Percentiles rank a stretch among this genome's conserved stretches.
Evolutionary conservation across 2,888 invertebrate genomes (phyloP).

Genomic region (Pyrgus malvae): DNA sequence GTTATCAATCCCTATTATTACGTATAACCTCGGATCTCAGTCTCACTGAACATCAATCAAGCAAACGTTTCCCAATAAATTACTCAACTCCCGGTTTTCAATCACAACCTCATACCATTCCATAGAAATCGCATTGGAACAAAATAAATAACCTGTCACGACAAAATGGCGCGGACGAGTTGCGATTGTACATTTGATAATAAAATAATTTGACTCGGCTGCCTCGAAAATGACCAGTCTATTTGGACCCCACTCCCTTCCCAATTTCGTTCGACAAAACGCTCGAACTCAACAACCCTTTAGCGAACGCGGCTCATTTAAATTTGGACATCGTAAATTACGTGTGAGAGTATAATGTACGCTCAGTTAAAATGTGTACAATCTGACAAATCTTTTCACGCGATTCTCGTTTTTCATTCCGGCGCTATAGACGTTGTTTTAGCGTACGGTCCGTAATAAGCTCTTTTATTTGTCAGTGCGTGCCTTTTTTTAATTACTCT

Average conservation of each 20-base stretch:
- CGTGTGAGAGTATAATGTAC: slow-evolving; percentile 49
- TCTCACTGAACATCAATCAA: slow-evolving; percentile 19
- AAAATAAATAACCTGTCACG: slow-evolving; percentile 59
- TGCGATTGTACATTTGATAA: slow-evolving; percentile 59
- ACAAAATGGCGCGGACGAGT: slow-evolving; percentile 41
- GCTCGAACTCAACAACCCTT: slow-evolving; percentile 15
- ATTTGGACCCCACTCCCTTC: slow-evolving; percentile 37
- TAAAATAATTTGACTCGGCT: slow-evolving; percentile 60
- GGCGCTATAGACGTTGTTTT: slow-evolving; percentile 19
- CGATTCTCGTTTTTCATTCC: slow-evolving; percentile 21
- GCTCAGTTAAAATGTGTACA: slow-evolving; percentile 24
- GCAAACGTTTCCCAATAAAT: slow-evolving; percentile 21
- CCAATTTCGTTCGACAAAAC: slow-evolving; percentile 18
- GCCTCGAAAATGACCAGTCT: slow-evolving; percentile 42
- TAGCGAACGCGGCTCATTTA: slow-evolving; percentile 21
- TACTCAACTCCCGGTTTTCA: slow-evolving; percentile 24
- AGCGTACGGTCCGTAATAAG: slow-evolving; percentile 25
- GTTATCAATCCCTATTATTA: slow-evolving; percentile 10
- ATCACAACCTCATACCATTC: slow-evolving; percentile 23
- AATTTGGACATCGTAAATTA: slow-evolving; percentile 7
- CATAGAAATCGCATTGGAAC: slow-evolving; percentile 36
- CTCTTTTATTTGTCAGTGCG: slow-evolving; percentile 20
- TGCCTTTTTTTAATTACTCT: slow-evolving; percentile 71
- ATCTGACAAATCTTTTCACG: slow-evolving; percentile 27
- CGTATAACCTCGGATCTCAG: slow-evolving; percentile 3